Evolutionary conservation across 2,888 invertebrate genomes (phyloP).

Genomic region (Zeuzera pyrina): DNA sequence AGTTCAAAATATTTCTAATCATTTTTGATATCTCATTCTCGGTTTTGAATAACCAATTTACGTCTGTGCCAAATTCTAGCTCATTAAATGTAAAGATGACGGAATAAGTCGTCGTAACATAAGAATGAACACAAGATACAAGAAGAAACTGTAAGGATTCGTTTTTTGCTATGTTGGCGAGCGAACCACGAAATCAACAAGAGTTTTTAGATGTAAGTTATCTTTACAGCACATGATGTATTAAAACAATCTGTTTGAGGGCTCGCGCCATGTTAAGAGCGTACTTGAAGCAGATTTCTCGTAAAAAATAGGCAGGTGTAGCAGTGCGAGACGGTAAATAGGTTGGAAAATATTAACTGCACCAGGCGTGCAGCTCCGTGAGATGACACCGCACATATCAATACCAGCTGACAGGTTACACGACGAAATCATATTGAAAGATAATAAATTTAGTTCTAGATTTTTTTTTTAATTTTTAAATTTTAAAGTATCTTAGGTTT

Average conservation of each 20-base stretch:
- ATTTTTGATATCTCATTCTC: too few species aligned
- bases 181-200: conserved; percentile 21
- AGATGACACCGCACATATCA: conserved; percentile 44
- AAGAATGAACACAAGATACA: too few species aligned
- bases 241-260: conserved; percentile 28
- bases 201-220: conserved; percentile 34
- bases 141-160: too few species aligned
- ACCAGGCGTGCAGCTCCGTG: conserved; percentile 22
- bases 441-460: too few species aligned
- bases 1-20: too few species aligned
- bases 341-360: conserved; percentile 39
- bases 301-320: conserved; percentile 48
- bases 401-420: conserved; percentile 35
- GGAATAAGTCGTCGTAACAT: too few species aligned
- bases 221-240: conserved; percentile 43
- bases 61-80: too few species aligned
- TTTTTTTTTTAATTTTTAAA: too few species aligned
- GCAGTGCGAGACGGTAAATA: conserved; percentile 30
- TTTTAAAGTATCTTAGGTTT: too few species aligned
- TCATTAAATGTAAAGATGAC: too few species aligned
- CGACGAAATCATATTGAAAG: too few species aligned
- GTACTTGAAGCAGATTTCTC: conserved; percentile 35
- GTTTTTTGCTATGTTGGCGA: neutral
- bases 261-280: conserved; percentile 41
- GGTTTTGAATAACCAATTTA: too few species aligned